Percentiles rank a stretch among this genome's conserved stretches.
These are phyloP conservation scores for Morone saxatilis DNA, from an alignment of 2,113 vertebrate species.

Conservation along the genomic window DNA sequence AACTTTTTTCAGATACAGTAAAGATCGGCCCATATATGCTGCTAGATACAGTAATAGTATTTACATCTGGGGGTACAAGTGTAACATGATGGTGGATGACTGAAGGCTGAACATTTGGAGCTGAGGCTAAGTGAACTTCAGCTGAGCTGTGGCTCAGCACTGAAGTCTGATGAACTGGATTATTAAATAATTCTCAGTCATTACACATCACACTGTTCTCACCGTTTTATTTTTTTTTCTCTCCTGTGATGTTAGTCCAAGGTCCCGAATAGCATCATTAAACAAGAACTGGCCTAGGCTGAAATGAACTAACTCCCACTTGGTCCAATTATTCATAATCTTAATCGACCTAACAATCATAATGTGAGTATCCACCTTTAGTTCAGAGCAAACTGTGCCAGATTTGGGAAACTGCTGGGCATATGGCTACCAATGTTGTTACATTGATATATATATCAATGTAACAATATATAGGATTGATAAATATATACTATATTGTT, in stretches of 20 bases:
- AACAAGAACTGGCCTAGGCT: constrained; percentile 10
- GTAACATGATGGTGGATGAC: no score
- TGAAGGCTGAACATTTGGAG: no score
- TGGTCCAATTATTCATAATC: constrained; percentile 20
- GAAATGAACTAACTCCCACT: neutral
- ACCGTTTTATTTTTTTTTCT: neutral
- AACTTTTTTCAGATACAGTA: no score
- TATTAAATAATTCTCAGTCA: neutral
- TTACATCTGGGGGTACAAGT: no score
- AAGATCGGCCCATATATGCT: no score
- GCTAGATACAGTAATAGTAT: no score
- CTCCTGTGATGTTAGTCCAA: constrained; percentile 1
- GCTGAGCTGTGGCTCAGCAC: no score
- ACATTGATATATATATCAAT: no score
- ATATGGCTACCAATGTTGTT: no score
- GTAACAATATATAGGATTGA: no score
- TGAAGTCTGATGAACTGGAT: neutral
- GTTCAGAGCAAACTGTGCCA: neutral
- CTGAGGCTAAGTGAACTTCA: no score
- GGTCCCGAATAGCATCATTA: neutral
- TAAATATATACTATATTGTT: no score
- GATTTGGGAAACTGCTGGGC: neutral
- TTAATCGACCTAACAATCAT: neutral
- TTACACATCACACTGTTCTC: neutral
- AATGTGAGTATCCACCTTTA: neutral